Evolutionary conservation across 2,888 invertebrate species (phyloP), one percentile per base, ranked within the genome.

Genomic region (Mesorhabditis spiculigera): DNA sequence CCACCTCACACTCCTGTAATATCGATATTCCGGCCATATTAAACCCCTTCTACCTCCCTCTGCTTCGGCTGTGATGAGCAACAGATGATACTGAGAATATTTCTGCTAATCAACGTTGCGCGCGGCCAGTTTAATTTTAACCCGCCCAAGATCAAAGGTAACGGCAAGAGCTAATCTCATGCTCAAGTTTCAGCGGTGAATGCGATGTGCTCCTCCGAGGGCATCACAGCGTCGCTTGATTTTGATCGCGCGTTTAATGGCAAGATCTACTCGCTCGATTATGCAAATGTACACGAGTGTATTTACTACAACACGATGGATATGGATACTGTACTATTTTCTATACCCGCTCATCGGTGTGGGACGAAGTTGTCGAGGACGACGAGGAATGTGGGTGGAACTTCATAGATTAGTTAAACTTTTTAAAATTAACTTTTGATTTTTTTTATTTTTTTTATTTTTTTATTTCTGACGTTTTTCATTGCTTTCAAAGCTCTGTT

Each of bases 301-400:
- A 75, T 85, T 68, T 85, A 85, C 70, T 85, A 82, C 77, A 84
- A 85, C 68, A 75, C 74, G 63, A 67, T 80, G 63, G 78, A 78
- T 67, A 76, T 78, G 68, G 77, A 82, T 67, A 82, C 81, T 42
- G 75, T 85, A 5, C 77, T 85, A 42, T 85, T 85, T 70, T 82
- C 83, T 5, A 85, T 85, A 73, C 85, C 85, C 16, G 79, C 81
- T n/a, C 78, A 79, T 71, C 75, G 79, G n/a, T 85, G 85, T 71
- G 85, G 85, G 45, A 85, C 85, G 4, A 75, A 76, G 63, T 63
- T 82, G 10, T 77, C 78, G 42, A 73, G 81, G 45, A 82, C 82
- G 16, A 75, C 80, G 8, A 66, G 79, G 63, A 82, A 85, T 78
- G 85, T 85, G 28, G 28, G 28, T 28, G 28, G 28, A 28, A 28